These are phyloP conservation scores for Serinus canaria DNA, from an alignment of 2,113 vertebrate genomes.

Conservation along the genomic window DNA sequence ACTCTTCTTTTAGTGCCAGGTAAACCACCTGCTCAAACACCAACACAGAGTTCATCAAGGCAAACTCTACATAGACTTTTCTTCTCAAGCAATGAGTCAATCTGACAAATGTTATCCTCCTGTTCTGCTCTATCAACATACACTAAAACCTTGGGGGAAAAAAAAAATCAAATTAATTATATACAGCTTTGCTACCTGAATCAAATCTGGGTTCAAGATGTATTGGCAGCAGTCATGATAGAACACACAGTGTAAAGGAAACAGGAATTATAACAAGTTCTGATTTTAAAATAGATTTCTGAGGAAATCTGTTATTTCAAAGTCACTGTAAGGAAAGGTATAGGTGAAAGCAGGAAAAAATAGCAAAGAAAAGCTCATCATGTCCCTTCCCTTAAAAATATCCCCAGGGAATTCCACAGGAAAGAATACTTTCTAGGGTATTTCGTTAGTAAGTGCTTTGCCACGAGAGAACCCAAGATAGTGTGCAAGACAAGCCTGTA, in stretches of 20 bases:
- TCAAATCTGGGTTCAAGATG: neutral
- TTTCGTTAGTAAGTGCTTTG: neutral
- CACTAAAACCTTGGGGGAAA: neutral
- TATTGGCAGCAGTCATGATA: neutral
- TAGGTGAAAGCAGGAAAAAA: neutral
- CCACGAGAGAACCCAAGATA: neutral
- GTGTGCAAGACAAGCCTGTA: neutral
- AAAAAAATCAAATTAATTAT: neutral
- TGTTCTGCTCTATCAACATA: neutral
- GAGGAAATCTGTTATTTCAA: neutral
- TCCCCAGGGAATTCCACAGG: neutral
- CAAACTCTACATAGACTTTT: neutral
- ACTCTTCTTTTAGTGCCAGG: neutral
- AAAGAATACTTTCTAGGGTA: neutral
- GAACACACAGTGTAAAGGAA: neutral
- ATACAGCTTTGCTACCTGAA: neutral
- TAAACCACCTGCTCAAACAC: neutral
- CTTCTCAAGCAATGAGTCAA: neutral
- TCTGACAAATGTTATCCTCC: neutral
- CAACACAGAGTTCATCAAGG: neutral
- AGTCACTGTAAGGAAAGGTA: neutral
- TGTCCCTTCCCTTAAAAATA: neutral
- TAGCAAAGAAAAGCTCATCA: neutral
- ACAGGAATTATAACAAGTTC: neutral
- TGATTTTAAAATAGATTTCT: neutral